phyloP scores from a whole-genome alignment of 2,797 vertebrate genomes.

The Sarcophilus harrisii region DNA sequence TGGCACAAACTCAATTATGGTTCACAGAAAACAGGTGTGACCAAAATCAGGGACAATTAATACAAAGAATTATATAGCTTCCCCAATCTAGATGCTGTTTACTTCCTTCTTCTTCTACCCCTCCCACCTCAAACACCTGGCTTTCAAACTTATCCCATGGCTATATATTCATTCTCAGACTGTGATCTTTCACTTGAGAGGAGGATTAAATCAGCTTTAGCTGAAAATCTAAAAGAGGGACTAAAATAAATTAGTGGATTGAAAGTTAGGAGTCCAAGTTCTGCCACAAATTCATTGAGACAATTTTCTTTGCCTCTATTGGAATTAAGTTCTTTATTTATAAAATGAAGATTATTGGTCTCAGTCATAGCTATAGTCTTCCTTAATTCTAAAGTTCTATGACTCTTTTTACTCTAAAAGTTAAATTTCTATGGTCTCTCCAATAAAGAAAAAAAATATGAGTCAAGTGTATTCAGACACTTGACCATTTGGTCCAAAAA shows the following conservation, averaged over 20 bases:
- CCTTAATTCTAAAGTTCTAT: background rate
- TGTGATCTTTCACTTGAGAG: background rate
- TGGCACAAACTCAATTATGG: background rate
- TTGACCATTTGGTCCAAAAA: background rate
- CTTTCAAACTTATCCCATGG: background rate
- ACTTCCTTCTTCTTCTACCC: background rate
- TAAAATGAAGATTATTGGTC: background rate
- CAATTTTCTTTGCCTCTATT: background rate
- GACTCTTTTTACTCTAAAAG: background rate
- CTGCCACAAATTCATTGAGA: background rate
- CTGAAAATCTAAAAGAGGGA: background rate
- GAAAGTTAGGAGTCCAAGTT: background rate
- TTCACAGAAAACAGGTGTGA: background rate
- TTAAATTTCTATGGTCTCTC: background rate
- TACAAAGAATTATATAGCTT: background rate
- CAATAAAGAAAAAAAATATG: background rate
- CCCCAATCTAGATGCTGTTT: background rate
- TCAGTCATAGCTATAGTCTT: background rate
- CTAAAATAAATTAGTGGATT: background rate
- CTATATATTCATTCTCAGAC: background rate
- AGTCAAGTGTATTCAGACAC: background rate
- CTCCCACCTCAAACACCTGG: background rate
- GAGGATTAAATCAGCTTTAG: background rate
- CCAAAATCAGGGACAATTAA: background rate
- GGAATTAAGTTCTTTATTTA: background rate